Conservation (phyloP, 2,113 vertebrate genomes). For the Redunca redunca region DNA sequence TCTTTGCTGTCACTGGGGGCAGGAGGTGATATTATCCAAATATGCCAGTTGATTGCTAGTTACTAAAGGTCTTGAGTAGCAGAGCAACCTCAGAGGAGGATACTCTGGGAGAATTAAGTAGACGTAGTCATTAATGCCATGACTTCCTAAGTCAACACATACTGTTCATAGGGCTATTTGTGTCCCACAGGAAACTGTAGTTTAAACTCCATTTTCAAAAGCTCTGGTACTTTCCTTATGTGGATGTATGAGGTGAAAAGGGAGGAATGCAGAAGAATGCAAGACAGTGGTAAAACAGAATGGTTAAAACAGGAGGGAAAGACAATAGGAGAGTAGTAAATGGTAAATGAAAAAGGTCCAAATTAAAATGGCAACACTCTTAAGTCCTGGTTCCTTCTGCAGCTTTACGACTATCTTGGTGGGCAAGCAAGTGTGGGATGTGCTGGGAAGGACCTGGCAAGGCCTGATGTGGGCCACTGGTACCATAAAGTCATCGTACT, state of each 20-base stretch:
- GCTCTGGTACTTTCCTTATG: not conserved
- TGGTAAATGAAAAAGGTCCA: not conserved
- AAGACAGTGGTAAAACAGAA: not conserved
- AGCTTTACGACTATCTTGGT: not conserved
- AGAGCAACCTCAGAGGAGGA: not conserved
- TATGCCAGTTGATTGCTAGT: not conserved
- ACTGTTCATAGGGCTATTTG: not conserved
- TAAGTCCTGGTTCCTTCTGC: not conserved
- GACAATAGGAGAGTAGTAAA: not conserved
- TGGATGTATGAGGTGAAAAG: not conserved
- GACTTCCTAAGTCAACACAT: not conserved
- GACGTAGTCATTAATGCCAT: not conserved
- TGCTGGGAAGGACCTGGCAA: not conserved
- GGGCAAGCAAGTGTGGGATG: not conserved
- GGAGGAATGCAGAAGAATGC: not conserved
- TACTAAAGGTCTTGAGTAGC: not conserved
- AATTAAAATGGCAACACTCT: not conserved
- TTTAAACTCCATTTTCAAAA: not conserved
- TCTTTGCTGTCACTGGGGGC: not conserved
- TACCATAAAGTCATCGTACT: not conserved
- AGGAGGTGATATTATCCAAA: not conserved
- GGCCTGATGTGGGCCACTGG: not conserved
- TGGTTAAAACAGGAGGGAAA: not conserved
- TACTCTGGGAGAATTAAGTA: not conserved
- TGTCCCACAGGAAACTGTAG: not conserved